Evolutionary conservation across 2,888 invertebrate species (phyloP), one percentile per base, ranked within the genome.

Genomic region (Theodoxus fluviatilis): DNA sequence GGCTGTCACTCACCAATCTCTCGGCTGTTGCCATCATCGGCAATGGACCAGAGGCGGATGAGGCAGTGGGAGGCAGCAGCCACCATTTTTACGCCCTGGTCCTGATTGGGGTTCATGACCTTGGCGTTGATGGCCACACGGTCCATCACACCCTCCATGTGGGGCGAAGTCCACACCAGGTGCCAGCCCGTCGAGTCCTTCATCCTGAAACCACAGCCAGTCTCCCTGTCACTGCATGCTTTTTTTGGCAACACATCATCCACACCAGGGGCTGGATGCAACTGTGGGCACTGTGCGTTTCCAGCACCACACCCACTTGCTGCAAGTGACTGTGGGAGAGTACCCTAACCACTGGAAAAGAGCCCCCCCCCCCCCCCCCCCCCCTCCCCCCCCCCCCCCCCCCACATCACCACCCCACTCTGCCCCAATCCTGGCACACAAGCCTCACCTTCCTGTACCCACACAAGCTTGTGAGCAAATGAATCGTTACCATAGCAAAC

Each of bases 131-230:
- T 92, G 0, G 98, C 97, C 79, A 98, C 93, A 71, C 96, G 90
- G 85, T 96, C 96, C 79, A 98, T 95, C 15, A 92, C 91, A 2
- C 92, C 91, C 80, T 96, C 95, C 83, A 97, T 94, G 75, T 94
- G 93, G 0, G 96, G 94, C 75, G 96, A 96, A 69, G 94, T 95
- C 88, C 97, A 98, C 12, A 94, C 93, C 81, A 94, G 92, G 84
- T 96, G 95, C 98, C 98, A 98, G 6, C 98, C 98, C 78, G 94
- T 94, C 0, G 96, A 95, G 87, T 98, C 98, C 88, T 96, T 97
- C 83, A 98, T 91, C 84, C 97, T 91, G 74, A 59, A 81, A 77
- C 57, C 22, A 37, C 18, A 59, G 28, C 59, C n/a, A 43, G 9
- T 43, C 9, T 43, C 12, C 43, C 22, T 15, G 9, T 18, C 57